Percentiles rank a stretch among this genome's conserved stretches.
Evolutionary conservation across 2,113 vertebrate species (phyloP).

Genomic region (Hemibagrus wyckioides): DNA sequence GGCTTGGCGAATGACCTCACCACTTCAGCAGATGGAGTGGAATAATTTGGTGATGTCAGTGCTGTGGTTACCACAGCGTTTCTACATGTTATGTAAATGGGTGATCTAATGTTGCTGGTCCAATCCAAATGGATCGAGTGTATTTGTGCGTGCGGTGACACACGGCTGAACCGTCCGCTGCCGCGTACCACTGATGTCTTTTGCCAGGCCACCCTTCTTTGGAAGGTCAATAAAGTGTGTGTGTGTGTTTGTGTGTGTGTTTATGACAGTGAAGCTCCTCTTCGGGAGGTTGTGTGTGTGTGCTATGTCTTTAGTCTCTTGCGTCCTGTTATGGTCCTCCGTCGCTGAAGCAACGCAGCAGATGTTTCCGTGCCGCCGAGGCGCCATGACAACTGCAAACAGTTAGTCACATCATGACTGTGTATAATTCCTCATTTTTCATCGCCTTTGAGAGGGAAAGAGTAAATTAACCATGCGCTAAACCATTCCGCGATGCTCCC

Average conservation of each 20-base stretch:
- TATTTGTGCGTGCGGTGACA: slow-evolving; percentile 39
- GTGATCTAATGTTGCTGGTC: slow-evolving; percentile 53
- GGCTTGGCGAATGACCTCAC: slow-evolving; percentile 44
- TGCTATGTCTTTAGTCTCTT: slow-evolving; percentile 32
- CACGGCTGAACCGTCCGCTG: neutral
- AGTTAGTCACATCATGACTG: slow-evolving; percentile 53
- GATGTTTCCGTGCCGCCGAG: slow-evolving; percentile 60
- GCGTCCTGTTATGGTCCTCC: slow-evolving; percentile 62
- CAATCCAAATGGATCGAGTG: slow-evolving; percentile 47
- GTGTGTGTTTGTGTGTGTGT: slow-evolving; percentile 30
- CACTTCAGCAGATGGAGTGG: slow-evolving; percentile 49
- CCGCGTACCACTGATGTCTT: slow-evolving; percentile 38
- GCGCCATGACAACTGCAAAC: slow-evolving; percentile 61
- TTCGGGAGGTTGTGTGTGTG: slow-evolving; percentile 45
- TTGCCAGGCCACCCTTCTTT: slow-evolving; percentile 53
- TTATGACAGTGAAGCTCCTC: slow-evolving; percentile 56
- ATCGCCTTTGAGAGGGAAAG: slow-evolving; percentile 9
- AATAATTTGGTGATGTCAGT: slow-evolving; percentile 55
- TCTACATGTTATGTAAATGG: slow-evolving; percentile 56
- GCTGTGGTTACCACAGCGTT: slow-evolving; percentile 53
- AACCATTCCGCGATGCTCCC: slow-evolving; percentile 3
- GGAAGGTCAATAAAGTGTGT: slow-evolving; percentile 7
- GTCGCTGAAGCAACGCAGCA: slow-evolving; percentile 61
- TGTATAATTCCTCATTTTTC: slow-evolving; percentile 50
- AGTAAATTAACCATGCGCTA: slow-evolving; percentile 29